Evolutionary conservation across 2,888 invertebrate species (phyloP).

Genomic region (Watsonalla cultraria): DNA sequence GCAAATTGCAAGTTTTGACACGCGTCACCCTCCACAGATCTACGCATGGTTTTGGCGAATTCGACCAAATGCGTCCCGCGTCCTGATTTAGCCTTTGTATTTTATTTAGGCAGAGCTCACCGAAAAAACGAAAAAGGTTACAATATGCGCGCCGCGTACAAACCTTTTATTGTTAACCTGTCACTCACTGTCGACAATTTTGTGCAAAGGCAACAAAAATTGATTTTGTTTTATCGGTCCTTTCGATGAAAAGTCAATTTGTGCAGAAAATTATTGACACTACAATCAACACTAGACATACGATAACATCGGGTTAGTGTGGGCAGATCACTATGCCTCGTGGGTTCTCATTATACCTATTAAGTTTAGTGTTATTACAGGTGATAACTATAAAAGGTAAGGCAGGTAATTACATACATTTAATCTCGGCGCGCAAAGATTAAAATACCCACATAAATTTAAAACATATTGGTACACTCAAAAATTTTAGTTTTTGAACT

Average conservation of each 20-base stretch:
- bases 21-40: conserved; percentile 37
- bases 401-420: no score
- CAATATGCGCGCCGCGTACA: conserved; percentile 12
- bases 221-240: not conserved
- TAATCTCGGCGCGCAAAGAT: no score
- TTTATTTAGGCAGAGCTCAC: conserved; percentile 29
- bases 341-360: no score
- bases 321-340: no score
- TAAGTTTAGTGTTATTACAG: no score
- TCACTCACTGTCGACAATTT: conserved; percentile 6
- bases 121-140: conserved; percentile 16
- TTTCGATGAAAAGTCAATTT: not conserved
- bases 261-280: not conserved
- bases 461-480: no score
- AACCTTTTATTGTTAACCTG: conserved; percentile 15
- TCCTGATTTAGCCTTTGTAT: conserved; percentile 33
- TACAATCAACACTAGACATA: not conserved
- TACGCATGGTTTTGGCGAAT: conserved; percentile 36
- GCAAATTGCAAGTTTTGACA: conserved; percentile 43
- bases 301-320: not conserved
- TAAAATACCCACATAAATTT: no score
- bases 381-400: no score
- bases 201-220: conserved; percentile 3
- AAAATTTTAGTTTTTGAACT: no score
- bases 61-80: conserved; percentile 25